phyloP scores from a whole-genome alignment of 2,888 invertebrate genomes.

The Fragum fragum region DNA sequence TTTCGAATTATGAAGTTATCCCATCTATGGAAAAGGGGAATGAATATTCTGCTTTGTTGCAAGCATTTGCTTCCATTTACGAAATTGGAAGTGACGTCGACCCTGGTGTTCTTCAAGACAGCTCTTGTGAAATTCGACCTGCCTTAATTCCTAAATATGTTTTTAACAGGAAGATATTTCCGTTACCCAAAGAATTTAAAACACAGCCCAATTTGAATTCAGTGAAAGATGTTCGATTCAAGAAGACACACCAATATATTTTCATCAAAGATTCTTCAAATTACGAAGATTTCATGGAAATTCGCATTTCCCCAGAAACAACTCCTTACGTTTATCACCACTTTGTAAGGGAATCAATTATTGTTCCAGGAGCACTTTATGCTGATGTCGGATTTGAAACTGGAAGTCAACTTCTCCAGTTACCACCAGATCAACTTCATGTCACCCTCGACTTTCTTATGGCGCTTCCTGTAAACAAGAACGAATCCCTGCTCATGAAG shows the following conservation, averaged over 20 bases:
- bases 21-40: not conserved
- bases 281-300: conserved; percentile 20
- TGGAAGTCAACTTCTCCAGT: conserved; percentile 10
- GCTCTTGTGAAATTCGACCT: not conserved
- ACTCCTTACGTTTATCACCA: conserved; percentile 71
- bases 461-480: not conserved
- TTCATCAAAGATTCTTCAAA: not conserved
- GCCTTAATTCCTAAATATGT: conserved; percentile 67
- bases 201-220: not conserved
- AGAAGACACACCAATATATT: conserved; percentile 37
- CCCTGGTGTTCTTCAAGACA: too few relatives aligned
- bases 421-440: not conserved
- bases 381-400: conserved; percentile 66
- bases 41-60: not conserved
- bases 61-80: not conserved
- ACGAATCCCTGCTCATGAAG: not conserved
- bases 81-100: not conserved
- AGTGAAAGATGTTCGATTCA: not conserved
- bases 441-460: not conserved
- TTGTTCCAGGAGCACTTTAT: conserved; percentile 70
- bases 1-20: not conserved
- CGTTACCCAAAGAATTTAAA: not conserved
- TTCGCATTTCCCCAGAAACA: conserved; percentile 40
- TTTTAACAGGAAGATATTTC: conserved; percentile 58
- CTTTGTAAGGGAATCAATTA: conserved; percentile 40